A percentile compares a stretch with the other conserved stretches of the same genome.
Evolutionary conservation across 2,113 vertebrate species (phyloP).

Genomic region (Ceuthmochares aereus): DNA sequence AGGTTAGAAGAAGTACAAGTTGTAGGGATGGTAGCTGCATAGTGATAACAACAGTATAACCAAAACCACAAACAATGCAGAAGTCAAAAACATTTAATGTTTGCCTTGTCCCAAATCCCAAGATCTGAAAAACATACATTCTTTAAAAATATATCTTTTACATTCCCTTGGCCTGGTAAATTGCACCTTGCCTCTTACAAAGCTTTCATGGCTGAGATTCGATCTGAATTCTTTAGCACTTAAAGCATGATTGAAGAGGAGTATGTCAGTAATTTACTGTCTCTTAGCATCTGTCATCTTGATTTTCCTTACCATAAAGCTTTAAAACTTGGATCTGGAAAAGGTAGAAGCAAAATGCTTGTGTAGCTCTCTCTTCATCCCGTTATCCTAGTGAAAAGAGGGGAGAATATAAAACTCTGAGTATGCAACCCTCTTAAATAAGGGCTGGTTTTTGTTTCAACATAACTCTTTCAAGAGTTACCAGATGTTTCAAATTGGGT

Average conservation of each 20-base stretch:
- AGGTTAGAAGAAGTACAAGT: constrained; percentile 50
- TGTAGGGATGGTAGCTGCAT: constrained; percentile 4
- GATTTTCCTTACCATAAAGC: constrained; percentile 62
- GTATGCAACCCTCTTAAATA: neutral
- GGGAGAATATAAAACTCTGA: neutral
- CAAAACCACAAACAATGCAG: neutral
- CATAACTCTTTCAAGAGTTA: constrained; percentile 59
- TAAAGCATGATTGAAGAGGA: constrained; percentile 64
- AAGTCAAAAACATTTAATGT: constrained; percentile 16
- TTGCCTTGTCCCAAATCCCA: neutral
- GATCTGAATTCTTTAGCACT: constrained; percentile 67
- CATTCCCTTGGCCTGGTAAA: constrained; percentile 22
- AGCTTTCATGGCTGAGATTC: constrained; percentile 59
- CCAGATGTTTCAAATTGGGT: constrained; percentile 68
- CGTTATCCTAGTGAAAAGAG: neutral
- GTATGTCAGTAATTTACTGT: constrained; percentile 66
- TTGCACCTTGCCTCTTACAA: constrained; percentile 40
- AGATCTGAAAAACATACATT: neutral
- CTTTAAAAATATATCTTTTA: constrained; percentile 26
- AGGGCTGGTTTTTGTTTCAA: constrained; percentile 16
- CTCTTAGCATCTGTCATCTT: constrained; percentile 61
- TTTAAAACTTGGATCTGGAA: constrained; percentile 57
- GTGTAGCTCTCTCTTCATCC: neutral
- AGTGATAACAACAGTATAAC: constrained; percentile 21
- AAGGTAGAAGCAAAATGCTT: constrained; percentile 22